These are phyloP conservation scores for Ptilonorhynchus violaceus DNA, from an alignment of 2,113 vertebrate species.

Conservation along the genomic window DNA sequence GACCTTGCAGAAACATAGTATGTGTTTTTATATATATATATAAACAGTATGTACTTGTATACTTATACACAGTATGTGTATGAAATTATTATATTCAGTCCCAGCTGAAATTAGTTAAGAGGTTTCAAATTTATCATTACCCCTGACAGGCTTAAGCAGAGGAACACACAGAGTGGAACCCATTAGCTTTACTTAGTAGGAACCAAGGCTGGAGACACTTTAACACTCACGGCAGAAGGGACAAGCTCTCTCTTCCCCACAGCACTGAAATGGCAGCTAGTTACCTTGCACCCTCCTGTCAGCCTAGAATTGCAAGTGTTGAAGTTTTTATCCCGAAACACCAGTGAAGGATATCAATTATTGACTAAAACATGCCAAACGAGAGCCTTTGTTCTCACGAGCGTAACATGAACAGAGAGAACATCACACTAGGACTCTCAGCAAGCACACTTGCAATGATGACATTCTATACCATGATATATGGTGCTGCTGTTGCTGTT, in stretches of 20 bases:
- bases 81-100: background rate
- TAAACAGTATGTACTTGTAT: too few relatives aligned
- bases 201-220: background rate
- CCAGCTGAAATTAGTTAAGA: background rate
- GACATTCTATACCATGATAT: constrained; percentile 83
- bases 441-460: background rate
- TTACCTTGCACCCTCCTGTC: background rate
- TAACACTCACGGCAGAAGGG: background rate
- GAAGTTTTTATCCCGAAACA: background rate
- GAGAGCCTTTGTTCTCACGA: background rate
- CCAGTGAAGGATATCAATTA: background rate
- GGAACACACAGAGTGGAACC: background rate
- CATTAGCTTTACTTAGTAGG: background rate
- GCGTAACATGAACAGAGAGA: background rate
- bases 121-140: background rate
- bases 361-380: background rate
- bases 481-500: constrained; percentile 95
- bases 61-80: too few relatives aligned
- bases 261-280: background rate
- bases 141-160: background rate
- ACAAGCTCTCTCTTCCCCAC: background rate
- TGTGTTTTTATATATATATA: too few relatives aligned
- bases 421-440: background rate
- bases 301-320: background rate
- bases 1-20: background rate